Base-by-base conservation (phyloP, 2,888 invertebrate genomes). In the Napeogenes sylphis region DNA sequence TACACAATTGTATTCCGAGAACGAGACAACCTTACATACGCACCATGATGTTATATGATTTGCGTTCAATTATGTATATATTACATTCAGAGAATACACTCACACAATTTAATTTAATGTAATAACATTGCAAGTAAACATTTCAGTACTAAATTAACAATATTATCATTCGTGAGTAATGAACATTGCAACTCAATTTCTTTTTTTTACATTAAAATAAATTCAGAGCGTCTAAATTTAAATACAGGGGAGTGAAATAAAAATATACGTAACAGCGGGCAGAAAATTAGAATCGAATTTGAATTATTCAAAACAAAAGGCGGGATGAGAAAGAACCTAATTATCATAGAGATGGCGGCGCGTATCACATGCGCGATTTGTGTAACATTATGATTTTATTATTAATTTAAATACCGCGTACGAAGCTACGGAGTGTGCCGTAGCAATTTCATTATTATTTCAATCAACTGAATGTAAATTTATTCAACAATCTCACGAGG, bases 381-480 rank as follows among this genome's bases (percentile, higher is more conserved):
- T 84, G 80, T 83, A 85, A 85, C 84, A 87, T 86, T 86, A 87
- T 84, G 82, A 87, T 87, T 87, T 87, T 89, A 88, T 87, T 90
- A 90, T 87, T 88, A 87, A 90, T 90, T 89, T 90, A 88, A 89
- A 89, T 88, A 89, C 86, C 83, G 83, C 83, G 84, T 83, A 82
- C 84, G 84, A 80, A 79, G 83, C 81, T 81, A 77, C 81, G 76
- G 82, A 86, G 85, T 83, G 80, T 85, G 84, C 85, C 81, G 83
- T 82, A 86, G 88, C 89, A 90, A 90, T 89, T 89, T 90, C 90
- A 90, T 90, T 90, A 90, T 90, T 90, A 90, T 90, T 90, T 90
- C 90, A 90, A 90, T 90, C 90, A 90, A 87, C 86, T 86, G 83
- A 89, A 90, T 90, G 90, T 90, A 90, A 90, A 90, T 90, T 89